phyloP scores from a whole-genome alignment of 2,797 vertebrate species.

The Catostomus latipinnis region DNA sequence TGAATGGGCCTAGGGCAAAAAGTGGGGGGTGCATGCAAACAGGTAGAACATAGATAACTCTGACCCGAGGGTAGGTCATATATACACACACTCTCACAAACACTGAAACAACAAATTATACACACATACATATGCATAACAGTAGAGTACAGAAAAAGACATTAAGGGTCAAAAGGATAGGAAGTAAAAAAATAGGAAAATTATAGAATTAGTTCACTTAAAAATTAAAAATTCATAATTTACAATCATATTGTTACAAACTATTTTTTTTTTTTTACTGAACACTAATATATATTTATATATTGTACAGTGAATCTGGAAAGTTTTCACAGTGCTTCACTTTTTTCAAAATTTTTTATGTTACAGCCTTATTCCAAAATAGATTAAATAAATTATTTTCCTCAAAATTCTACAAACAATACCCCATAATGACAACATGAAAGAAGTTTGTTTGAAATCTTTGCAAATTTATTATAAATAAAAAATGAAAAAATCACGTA shows the following conservation, averaged over 20 bases:
- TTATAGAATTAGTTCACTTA: neutral
- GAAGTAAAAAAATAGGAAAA: neutral
- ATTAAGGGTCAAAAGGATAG: neutral
- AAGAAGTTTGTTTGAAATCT: no score
- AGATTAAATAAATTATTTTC: no score
- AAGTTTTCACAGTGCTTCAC: no score
- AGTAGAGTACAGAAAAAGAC: neutral
- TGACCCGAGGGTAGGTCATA: conserved; percentile 46
- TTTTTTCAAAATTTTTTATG: no score
- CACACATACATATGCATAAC: conserved; percentile 19
- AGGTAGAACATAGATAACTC: conserved; percentile 44
- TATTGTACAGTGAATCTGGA: no score
- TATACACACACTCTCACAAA: conserved; percentile 2
- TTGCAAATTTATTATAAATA: no score
- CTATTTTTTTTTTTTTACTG: no score
- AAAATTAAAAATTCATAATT: neutral
- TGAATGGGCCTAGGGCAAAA: conserved; percentile 47
- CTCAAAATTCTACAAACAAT: no score
- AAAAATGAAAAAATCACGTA: no score
- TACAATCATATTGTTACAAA: neutral
- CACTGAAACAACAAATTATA: neutral
- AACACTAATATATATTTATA: no score
- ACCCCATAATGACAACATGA: no score
- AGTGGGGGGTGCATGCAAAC: conserved; percentile 31
- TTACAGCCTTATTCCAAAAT: no score